phyloP scores from a whole-genome alignment of 2,888 invertebrate genomes.

The Drosophila buzzatii region DNA sequence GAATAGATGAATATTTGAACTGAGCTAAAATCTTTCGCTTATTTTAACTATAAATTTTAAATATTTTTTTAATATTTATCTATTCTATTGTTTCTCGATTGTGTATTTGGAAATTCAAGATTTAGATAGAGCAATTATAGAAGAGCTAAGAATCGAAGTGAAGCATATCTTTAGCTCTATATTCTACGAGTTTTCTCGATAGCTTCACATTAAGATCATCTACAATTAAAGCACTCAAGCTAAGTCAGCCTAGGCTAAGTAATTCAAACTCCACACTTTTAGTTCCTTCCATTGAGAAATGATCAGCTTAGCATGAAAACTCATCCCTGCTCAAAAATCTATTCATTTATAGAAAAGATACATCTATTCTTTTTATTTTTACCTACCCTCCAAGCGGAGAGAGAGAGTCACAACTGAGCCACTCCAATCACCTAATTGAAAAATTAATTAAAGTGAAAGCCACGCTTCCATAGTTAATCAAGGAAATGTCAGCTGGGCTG shows the following conservation, averaged over 20 bases:
- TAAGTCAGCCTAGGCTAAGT: neutral
- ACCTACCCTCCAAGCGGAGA: neutral
- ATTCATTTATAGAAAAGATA: neutral
- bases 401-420: too few relatives aligned
- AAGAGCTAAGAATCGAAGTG: too few relatives aligned
- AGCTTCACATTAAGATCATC: neutral
- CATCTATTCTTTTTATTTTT: neutral
- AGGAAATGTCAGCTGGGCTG: constrained; percentile 63
- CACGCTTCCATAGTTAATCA: constrained; percentile 59
- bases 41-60: too few relatives aligned
- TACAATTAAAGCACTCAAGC: neutral
- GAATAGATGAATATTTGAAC: too few relatives aligned
- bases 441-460: constrained; percentile 73
- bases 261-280: neutral
- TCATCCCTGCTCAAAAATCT: neutral
- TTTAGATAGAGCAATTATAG: too few relatives aligned
- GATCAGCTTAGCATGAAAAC: neutral
- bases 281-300: neutral
- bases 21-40: too few relatives aligned
- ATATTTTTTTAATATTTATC: too few relatives aligned
- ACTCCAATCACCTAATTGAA: constrained; percentile 16
- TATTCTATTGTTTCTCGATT: too few relatives aligned
- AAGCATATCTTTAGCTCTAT: too few relatives aligned
- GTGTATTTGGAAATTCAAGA: too few relatives aligned
- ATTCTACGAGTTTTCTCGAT: too few relatives aligned